Conservation (phyloP, 1,140 invertebrate genomes). For the Bombus haemorrhoidalis region DNA sequence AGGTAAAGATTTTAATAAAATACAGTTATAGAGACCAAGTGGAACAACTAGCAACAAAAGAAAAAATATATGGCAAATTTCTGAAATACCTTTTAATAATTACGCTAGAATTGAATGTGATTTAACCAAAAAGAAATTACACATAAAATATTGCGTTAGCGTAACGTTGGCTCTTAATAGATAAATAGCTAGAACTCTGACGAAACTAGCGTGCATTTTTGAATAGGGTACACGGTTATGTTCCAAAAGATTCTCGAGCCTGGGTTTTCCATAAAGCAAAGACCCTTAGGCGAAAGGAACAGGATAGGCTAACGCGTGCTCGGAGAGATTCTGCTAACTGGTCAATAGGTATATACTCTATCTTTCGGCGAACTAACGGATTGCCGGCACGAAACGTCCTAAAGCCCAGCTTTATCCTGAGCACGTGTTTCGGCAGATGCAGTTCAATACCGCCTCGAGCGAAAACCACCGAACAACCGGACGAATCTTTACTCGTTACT, state of each 20-base stretch:
- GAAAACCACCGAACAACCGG: conserved; percentile 29
- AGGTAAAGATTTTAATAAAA: too few relatives aligned
- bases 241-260: conserved; percentile 30
- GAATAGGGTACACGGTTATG: conserved; percentile 5
- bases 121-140: not conserved
- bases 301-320: conserved; percentile 46
- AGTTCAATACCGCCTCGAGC: conserved; percentile 69
- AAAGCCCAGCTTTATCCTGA: conserved; percentile 67
- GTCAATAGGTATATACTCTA: conserved; percentile 53
- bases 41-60: not conserved
- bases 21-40: too few relatives aligned
- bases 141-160: not conserved
- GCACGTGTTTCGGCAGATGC: conserved; percentile 76
- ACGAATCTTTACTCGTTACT: conserved; percentile 37
- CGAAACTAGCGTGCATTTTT: not conserved
- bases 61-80: not conserved
- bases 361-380: conserved; percentile 57
- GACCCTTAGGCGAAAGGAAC: conserved; percentile 15
- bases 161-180: too few relatives aligned
- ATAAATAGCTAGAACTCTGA: not conserved
- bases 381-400: conserved; percentile 49
- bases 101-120: not conserved
- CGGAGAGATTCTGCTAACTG: conserved; percentile 48
- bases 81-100: not conserved
- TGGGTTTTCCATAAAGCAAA: conserved; percentile 47